A percentile compares a stretch with the other conserved stretches of the same genome.
phyloP scores from a whole-genome alignment of 2,113 vertebrate species.

The Hypanus sabinus region DNA sequence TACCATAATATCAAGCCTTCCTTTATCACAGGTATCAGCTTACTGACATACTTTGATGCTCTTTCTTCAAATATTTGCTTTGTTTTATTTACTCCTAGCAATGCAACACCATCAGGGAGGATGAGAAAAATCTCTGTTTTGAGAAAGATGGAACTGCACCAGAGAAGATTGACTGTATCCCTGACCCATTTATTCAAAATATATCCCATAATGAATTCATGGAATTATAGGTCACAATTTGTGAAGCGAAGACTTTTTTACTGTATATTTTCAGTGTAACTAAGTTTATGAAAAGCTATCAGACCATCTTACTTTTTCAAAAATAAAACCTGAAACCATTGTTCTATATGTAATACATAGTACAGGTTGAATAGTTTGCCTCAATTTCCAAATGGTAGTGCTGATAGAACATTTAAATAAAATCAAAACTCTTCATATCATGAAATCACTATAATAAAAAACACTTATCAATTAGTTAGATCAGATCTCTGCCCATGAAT shows the following conservation, averaged over 20 bases:
- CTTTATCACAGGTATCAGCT: background rate
- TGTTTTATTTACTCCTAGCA: background rate
- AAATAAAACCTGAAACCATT: background rate
- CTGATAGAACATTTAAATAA: background rate
- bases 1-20: background rate
- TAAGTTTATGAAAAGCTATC: background rate
- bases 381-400: background rate
- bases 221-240: background rate
- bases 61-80: background rate
- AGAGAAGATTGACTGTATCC: background rate
- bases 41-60: background rate
- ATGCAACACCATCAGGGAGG: no score
- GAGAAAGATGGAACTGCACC: background rate
- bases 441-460: background rate
- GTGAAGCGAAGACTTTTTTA: background rate
- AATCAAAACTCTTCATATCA: background rate
- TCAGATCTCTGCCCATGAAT: background rate
- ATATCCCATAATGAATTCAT: background rate
- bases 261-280: background rate
- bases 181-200: background rate
- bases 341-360: background rate
- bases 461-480: background rate
- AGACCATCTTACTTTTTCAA: background rate
- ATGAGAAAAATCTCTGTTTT: background rate
- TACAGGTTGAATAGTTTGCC: background rate